Base-by-base conservation (phyloP, 37 sponge, comb jelly and placozoan species). In the Crambe crambe region DNA sequence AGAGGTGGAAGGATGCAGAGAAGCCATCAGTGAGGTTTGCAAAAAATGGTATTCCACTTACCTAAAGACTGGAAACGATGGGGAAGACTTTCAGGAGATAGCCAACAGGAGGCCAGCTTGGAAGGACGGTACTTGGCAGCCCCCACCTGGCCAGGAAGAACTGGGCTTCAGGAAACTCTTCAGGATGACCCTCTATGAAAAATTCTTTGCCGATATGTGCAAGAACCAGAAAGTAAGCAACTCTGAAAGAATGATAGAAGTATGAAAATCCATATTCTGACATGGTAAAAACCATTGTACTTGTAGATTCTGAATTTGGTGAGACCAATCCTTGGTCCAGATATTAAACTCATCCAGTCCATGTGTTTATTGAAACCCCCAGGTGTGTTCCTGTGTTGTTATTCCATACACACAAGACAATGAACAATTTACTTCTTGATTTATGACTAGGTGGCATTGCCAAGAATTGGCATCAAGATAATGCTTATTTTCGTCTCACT, bases 401-500 rank as follows among this genome's bases (percentile, higher is more conserved):
- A n/a, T n/a, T n/a, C n/a, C n/a, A n/a, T n/a, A n/a, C n/a, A n/a
- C n/a, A n/a, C n/a, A n/a, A n/a, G n/a, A n/a, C n/a, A n/a, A n/a
- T n/a, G n/a, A n/a, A n/a, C n/a, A n/a, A n/a, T n/a, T n/a, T n/a
- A n/a, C n/a, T n/a, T n/a, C n/a, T n/a, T n/a, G n/a, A n/a, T 6
- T 23, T 18, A 23, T 29, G n/a, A 51, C 3, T 58, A 83, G 89
- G 89, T 71, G 72, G 84, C 5, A 56, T 38, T 10, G 85, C 78
- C 76, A 89, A 89, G 70, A 72, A 34, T 6, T 89, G 89, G 89
- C 89, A 89, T 71, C 89, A 89, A 74, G 89, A 89, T 44, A 89
- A 89, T 65, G 89, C 80, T 17, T 89, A 89, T 37, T 89, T 89
- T 76, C 67, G 89, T 1, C 85, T 89, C 58, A 79, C 72, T 25